Evolutionary conservation across 2,797 vertebrate genomes (phyloP), one percentile per base, ranked within the genome.

Genomic region (Acipenser oxyrinchus): DNA sequence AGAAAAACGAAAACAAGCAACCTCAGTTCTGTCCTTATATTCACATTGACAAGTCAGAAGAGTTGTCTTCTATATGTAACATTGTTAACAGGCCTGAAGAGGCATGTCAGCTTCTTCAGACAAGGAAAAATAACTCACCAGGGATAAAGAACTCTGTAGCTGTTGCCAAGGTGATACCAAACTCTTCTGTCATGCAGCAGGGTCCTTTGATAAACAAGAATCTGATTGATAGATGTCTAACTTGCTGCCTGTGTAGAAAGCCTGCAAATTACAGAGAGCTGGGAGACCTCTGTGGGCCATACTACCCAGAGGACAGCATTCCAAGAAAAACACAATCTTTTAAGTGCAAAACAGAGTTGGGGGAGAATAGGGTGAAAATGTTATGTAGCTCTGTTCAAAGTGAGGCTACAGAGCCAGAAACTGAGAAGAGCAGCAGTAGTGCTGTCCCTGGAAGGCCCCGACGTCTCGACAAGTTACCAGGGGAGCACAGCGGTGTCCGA

Each of bases 231-330:
- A 86, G 91, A 77, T 91, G 91, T 87, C 87, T 97, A 69, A 87
- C 88, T 57, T 99, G 96, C 82, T 94, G 92, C 85, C 79, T 99
- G 73, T 99, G 96, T 84, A 89, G 92, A 79, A 93, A 90, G 77
- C 94, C 94, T 0, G 91, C 95, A 80, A 99, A 98, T 83, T 96
- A 93, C 84, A 93, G 93, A 83, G 94, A 95, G 83, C 84, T 98
- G 0, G 96, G 96, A 68, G 96, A 98, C 84, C 87, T 99, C 75
- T 99, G 95, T 8, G 96, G 96, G 58, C 96, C 96, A 5, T 99
- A 98, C 82, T 99, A 97, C 79, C 89, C 91, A 0, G 93, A 96
- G 77, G 93, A 94, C 66, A 88, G 87, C 71, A 78, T 97, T 81
- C 96, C 96, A 8, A 90, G 93, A 74, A 99, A 99, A 79, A 88